Conservation (phyloP, 2,888 invertebrate species). For the Aradus depressus region DNA sequence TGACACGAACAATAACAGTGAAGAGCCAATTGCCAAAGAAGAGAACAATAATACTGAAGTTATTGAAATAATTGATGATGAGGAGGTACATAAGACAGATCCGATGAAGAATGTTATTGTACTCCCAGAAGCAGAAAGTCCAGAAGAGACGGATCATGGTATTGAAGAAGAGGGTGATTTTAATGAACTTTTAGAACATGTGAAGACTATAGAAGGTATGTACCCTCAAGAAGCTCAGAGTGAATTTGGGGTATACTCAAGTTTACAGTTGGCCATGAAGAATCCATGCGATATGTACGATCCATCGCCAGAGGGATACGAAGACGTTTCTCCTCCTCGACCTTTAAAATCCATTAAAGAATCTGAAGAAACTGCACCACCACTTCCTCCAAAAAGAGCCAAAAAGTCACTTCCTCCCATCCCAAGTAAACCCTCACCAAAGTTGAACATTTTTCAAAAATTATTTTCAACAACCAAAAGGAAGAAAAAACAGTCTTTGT, state of each 20-base stretch:
- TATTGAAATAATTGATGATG: conserved; percentile 40
- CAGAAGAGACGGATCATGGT: conserved; percentile 19
- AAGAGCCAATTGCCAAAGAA: conserved; percentile 4
- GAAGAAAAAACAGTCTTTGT: conserved; percentile 36
- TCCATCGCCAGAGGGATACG: conserved; percentile 38
- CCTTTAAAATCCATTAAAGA: conserved; percentile 38
- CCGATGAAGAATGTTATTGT: conserved; percentile 21
- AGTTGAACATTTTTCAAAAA: conserved; percentile 52
- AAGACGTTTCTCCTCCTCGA: conserved; percentile 46
- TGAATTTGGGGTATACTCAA: conserved; percentile 70
- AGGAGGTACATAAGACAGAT: conserved; percentile 10
- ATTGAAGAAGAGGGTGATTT: conserved; percentile 35
- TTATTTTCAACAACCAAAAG: conserved; percentile 47
- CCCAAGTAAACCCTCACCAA: conserved; percentile 32
- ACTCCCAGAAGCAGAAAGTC: conserved; percentile 18
- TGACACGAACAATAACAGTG: conserved; percentile 28
- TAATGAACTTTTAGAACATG: conserved; percentile 61
- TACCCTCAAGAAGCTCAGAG: conserved; percentile 35
- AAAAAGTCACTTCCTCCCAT: conserved; percentile 41
- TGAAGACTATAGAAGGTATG: conserved; percentile 69
- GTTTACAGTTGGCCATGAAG: conserved; percentile 73
- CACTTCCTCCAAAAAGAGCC: conserved; percentile 54
- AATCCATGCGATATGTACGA: conserved; percentile 53
- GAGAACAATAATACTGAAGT: conserved; percentile 30
- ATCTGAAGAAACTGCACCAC: conserved; percentile 44